Percentiles rank a stretch among this genome's conserved stretches.
phyloP scores from a whole-genome alignment of 1,140 invertebrate species.

The Lordiphosa mommai region DNA sequence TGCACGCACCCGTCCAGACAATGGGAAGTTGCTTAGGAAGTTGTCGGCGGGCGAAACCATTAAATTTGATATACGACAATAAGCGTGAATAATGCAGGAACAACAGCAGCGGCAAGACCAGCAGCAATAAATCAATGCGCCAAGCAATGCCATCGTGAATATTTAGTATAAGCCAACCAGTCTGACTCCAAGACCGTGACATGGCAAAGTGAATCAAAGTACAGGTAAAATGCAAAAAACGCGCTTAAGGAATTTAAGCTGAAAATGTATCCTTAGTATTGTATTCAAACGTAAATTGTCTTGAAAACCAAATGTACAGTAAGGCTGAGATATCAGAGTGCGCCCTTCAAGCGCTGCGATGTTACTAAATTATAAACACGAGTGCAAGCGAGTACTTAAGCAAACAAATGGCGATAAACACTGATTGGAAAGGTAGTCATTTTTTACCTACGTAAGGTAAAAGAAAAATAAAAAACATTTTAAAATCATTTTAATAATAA shows the following conservation, averaged over 20 bases:
- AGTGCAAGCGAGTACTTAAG: too few relatives aligned
- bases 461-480: too few relatives aligned
- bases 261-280: too few relatives aligned
- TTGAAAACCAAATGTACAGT: too few relatives aligned
- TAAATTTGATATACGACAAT: conserved; percentile 73
- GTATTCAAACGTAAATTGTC: too few relatives aligned
- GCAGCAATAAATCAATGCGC: conserved; percentile 38
- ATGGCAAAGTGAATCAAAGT: conserved; percentile 13
- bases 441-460: too few relatives aligned
- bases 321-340: too few relatives aligned
- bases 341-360: too few relatives aligned
- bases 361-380: too few relatives aligned
- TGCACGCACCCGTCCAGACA: conserved; percentile 24
- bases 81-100: conserved; percentile 38
- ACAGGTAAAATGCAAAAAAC: conserved; percentile 33
- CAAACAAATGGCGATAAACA: too few relatives aligned
- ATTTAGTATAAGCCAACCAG: conserved; percentile 13
- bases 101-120: not conserved
- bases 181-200: conserved; percentile 2
- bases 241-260: not conserved
- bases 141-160: not conserved
- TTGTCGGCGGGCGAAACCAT: conserved; percentile 49
- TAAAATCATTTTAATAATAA: too few relatives aligned
- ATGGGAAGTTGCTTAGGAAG: conserved; percentile 50
- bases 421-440: too few relatives aligned